phyloP scores from a whole-genome alignment of 2,113 vertebrate genomes.

The Thamnophis sirtalis region DNA sequence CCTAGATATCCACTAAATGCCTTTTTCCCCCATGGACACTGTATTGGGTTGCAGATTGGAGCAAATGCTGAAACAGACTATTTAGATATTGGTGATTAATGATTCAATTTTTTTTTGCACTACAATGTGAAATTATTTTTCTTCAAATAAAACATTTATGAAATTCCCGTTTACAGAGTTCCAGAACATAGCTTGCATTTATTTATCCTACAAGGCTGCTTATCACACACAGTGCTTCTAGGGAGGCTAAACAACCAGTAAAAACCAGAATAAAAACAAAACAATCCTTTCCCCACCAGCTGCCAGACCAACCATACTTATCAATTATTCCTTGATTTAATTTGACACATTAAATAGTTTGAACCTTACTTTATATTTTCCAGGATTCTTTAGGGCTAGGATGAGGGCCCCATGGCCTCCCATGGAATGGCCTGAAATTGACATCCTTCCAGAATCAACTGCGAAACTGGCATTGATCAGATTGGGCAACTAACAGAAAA shows the following conservation, averaged over 20 bases:
- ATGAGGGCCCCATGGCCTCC: constrained; percentile 86
- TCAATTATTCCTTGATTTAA: background rate
- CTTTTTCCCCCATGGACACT: constrained; percentile 95
- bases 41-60: constrained; percentile 92
- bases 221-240: background rate
- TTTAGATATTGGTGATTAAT: constrained; percentile 34
- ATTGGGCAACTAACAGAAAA: constrained; percentile 76
- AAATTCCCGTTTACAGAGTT: background rate
- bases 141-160: background rate
- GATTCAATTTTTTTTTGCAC: constrained; percentile 2
- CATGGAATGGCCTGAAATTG: constrained; percentile 90
- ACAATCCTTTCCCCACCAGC: background rate
- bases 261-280: background rate
- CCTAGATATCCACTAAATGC: constrained; percentile 90
- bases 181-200: background rate
- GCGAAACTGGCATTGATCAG: constrained; percentile 89
- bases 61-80: constrained; percentile 93
- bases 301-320: background rate
- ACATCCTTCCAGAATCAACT: constrained; percentile 82
- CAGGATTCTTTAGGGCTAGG: constrained; percentile 86
- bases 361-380: constrained; percentile 83
- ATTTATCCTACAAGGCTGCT: background rate
- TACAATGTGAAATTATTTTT: background rate
- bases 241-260: background rate
- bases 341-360: background rate